These are phyloP conservation scores for Neofelis nebulosa DNA, from an alignment of 2,113 vertebrate genomes.

Conservation along the genomic window DNA sequence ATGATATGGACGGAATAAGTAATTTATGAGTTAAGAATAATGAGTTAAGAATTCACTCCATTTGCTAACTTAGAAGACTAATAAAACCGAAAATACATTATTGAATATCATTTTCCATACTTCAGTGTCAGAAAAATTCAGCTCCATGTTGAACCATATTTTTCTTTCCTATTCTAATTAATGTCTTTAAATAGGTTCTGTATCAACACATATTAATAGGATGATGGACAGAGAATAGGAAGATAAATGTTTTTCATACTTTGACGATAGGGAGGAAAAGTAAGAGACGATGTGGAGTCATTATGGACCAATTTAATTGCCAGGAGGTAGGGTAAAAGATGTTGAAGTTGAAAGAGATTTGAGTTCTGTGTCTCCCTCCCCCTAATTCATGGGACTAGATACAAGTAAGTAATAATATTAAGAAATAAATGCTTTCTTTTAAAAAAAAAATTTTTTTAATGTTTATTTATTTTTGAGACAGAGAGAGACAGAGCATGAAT, in stretches of 20 bases:
- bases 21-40: neutral
- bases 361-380: neutral
- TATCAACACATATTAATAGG: neutral
- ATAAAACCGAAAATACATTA: neutral
- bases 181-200: neutral
- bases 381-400: neutral
- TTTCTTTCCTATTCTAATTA: neutral
- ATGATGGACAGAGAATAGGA: neutral
- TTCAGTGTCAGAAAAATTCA: conserved; percentile 28
- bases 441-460: too few species aligned
- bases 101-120: neutral
- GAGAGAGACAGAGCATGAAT: too few species aligned
- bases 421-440: neutral
- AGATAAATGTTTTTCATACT: neutral
- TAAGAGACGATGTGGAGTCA: neutral
- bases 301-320: neutral
- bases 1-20: neutral
- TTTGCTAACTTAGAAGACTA: neutral
- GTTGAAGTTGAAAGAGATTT: neutral
- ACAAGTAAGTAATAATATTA: neutral
- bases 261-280: neutral
- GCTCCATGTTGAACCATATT: neutral
- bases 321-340: neutral
- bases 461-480: too few species aligned
- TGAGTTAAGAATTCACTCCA: neutral